phyloP scores from a whole-genome alignment of 2,888 invertebrate species.

The Tetanocera ferruginea region DNA sequence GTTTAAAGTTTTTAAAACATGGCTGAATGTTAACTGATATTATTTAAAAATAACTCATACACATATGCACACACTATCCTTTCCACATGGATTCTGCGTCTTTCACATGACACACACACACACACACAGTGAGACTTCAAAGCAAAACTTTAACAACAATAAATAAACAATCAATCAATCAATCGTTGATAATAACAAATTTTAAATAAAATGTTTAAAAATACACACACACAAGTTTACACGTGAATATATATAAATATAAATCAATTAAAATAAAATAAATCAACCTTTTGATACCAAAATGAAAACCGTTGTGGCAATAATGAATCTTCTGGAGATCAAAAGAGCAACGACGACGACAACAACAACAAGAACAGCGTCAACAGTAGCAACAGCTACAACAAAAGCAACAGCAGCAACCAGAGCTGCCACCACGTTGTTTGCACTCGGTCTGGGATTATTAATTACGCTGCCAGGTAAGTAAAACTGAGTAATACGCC shows the following conservation, averaged over 20 bases:
- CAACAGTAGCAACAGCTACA: conserved; percentile 6
- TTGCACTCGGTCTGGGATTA: conserved; percentile 53
- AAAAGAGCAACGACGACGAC: background rate
- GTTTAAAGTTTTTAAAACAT: no score
- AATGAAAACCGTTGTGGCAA: conserved; percentile 46
- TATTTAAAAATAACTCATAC: no score
- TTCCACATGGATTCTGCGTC: no score
- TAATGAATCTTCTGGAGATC: conserved; percentile 46
- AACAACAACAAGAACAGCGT: background rate
- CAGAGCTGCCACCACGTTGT: conserved; percentile 46
- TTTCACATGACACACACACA: background rate
- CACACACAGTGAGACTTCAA: background rate
- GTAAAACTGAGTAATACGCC: conserved; percentile 30
- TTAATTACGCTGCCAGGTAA: conserved; percentile 58
- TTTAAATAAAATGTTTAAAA: background rate
- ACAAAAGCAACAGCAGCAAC: conserved; percentile 34
- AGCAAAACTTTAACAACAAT: background rate
- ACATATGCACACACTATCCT: no score
- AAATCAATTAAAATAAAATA: conserved; percentile 3
- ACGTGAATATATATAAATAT: background rate
- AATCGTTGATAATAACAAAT: background rate
- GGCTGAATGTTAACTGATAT: no score
- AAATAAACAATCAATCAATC: background rate
- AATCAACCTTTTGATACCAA: conserved; percentile 4
- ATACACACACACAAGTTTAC: background rate